phyloP scores from a whole-genome alignment of 2,888 invertebrate species.

The Lasioglossum morio region DNA sequence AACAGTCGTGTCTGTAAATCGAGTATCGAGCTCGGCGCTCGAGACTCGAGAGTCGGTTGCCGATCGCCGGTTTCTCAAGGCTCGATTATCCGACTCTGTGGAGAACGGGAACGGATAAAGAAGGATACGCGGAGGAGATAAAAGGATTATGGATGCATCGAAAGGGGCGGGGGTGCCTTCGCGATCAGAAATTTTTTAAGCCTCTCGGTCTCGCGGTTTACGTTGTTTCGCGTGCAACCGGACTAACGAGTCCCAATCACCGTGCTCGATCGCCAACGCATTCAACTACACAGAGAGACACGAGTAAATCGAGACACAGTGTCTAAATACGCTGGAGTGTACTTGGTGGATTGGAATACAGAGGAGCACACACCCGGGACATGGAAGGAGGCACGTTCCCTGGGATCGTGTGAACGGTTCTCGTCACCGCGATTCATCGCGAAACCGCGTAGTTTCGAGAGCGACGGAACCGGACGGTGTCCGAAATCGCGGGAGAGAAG shows the following conservation, averaged over 20 bases:
- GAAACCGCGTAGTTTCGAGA: neutral
- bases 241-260: conserved; percentile 45
- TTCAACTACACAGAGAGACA: conserved; percentile 45
- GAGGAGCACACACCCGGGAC: neutral
- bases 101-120: neutral
- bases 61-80: conserved; percentile 10
- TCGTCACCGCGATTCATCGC: no score
- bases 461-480: conserved; percentile 3
- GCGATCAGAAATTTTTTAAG: neutral
- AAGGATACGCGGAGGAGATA: neutral
- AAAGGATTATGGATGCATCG: neutral
- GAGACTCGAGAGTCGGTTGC: conserved; percentile 12
- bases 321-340: conserved; percentile 30
- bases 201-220: neutral
- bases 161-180: neutral
- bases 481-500: neutral
- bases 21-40: conserved; percentile 44
- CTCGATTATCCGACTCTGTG: neutral
- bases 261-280: conserved; percentile 43
- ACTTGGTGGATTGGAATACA: conserved; percentile 8
- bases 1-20: conserved; percentile 53
- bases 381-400: conserved; percentile 13
- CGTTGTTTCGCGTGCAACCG: conserved; percentile 12
- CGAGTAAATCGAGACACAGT: conserved; percentile 35
- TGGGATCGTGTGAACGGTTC: conserved; percentile 39